Evolutionary conservation across 2,797 vertebrate species (phyloP), one percentile per base, ranked within the genome.

Genomic region (Heterohyrax brucei): DNA sequence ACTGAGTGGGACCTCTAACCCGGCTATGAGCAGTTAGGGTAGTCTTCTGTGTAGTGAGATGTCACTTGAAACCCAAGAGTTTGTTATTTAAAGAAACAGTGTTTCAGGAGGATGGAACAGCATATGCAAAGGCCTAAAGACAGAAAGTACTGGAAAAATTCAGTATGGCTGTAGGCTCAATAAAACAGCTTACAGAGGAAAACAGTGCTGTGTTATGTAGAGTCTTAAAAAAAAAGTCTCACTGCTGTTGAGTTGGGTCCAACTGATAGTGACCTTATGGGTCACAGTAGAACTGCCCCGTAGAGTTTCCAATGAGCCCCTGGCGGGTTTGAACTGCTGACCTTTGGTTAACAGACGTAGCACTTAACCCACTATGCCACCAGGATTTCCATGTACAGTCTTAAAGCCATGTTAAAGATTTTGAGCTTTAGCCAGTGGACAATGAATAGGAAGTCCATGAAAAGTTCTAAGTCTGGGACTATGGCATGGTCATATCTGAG

Each of bases 351-450:
- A 39, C 39, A 39, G 39, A 39, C 39, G 39, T 39, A 39, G 39
- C 39, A 39, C 39, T 39, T 39, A 39, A 39, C 39, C 39, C 39
- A 39, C 39, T 39, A 39, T 39, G 39, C 39, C 39, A 39, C 39
- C 39, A 39, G 39, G 39, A 39, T 39, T 39, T 39, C 39, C 39
- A 12, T 2, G 0, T 21, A 18, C 56, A 80, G 66, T 28, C 70
- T 30, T 9, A 2, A 81, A 61, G 44, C n/a, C 1, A 1, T 0
- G 0, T 10, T 46, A 24, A 77, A 53, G 62, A 46, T 16, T 50
- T 73, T 68, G n/a, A 93, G 61, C 48, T 1, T 95, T 85, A 92
- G 28, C 16, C 48, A 33, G 12, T 50, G 10, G 28, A 26, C 5
- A 39, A 1, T 28, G 62, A 39, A 1, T 28, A 56, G 53, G 56